These are phyloP conservation scores for Corythornis leucogaster DNA, from an alignment of 2,797 vertebrate genomes.

Conservation along the genomic window DNA sequence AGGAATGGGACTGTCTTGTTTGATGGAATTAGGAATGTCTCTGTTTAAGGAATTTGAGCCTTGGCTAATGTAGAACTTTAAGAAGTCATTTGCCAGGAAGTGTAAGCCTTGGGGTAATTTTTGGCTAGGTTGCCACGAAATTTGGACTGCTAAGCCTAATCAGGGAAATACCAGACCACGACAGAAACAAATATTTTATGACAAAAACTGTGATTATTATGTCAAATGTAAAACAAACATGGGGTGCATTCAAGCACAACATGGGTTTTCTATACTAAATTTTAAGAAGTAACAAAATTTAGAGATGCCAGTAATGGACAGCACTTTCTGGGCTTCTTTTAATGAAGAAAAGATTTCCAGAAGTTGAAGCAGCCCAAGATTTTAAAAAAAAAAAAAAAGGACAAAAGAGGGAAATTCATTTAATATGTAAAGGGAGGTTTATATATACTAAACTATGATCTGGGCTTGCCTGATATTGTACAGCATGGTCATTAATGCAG, in stretches of 20 bases:
- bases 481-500: not conserved
- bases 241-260: slow-evolving; percentile 45
- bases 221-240: slow-evolving; percentile 42
- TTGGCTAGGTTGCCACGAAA: slow-evolving; percentile 53
- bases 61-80: slow-evolving; percentile 44
- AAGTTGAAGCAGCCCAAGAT: slow-evolving; percentile 1
- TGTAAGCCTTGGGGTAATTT: slow-evolving; percentile 66
- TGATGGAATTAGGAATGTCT: slow-evolving; percentile 53
- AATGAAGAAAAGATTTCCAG: not conserved
- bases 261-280: slow-evolving; percentile 39
- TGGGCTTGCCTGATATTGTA: slow-evolving; percentile 63
- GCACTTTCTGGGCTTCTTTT: not conserved
- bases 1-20: slow-evolving; percentile 71
- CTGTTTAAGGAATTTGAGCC: slow-evolving; percentile 55
- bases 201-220: slow-evolving; percentile 36
- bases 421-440: slow-evolving; percentile 2
- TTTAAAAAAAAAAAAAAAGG: not conserved
- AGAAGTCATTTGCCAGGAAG: slow-evolving; percentile 55
- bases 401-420: slow-evolving; percentile 23
- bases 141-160: slow-evolving; percentile 45
- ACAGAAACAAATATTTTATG: slow-evolving; percentile 68
- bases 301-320: slow-evolving; percentile 17
- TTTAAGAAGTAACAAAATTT: slow-evolving; percentile 11
- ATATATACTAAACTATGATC: slow-evolving; percentile 26
- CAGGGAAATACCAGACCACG: slow-evolving; percentile 31